Conservation (phyloP, 2,888 invertebrate species). For the Nymphalis urticae region DNA sequence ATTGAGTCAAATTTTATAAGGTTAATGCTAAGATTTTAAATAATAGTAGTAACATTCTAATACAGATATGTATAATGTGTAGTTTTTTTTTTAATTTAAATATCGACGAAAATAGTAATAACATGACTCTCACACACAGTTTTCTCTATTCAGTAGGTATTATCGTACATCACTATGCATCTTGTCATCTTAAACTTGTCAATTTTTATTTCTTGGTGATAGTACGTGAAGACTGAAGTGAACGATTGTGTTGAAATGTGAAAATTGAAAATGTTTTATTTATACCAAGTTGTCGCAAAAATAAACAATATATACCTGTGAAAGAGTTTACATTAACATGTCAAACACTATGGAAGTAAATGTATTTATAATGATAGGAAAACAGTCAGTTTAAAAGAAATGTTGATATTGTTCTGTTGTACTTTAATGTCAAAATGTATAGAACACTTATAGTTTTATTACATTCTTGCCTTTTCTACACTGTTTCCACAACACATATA, state of each 20-base stretch:
- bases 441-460: slow-evolving; percentile 55
- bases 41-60: too few relatives aligned
- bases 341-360: slow-evolving; percentile 7
- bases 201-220: not conserved
- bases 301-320: not conserved
- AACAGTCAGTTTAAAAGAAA: slow-evolving; percentile 27
- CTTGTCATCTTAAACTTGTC: not conserved
- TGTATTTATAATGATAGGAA: slow-evolving; percentile 1
- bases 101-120: not conserved
- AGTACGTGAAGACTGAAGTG: not conserved
- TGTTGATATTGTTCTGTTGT: slow-evolving; percentile 34
- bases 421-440: slow-evolving; percentile 59
- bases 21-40: too few relatives aligned
- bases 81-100: too few relatives aligned
- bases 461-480: slow-evolving; percentile 52
- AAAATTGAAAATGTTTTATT: slow-evolving; percentile 16
- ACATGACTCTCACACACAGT: not conserved
- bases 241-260: not conserved
- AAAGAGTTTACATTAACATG: not conserved
- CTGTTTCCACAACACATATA: slow-evolving; percentile 63
- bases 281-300: slow-evolving; percentile 8
- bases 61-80: too few relatives aligned
- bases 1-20: too few relatives aligned
- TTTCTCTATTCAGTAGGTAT: not conserved
- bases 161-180: not conserved